Evolutionary conservation across 2,888 invertebrate species (phyloP), one percentile per base, ranked within the genome.

Genomic region (Halocaridina rubra): DNA sequence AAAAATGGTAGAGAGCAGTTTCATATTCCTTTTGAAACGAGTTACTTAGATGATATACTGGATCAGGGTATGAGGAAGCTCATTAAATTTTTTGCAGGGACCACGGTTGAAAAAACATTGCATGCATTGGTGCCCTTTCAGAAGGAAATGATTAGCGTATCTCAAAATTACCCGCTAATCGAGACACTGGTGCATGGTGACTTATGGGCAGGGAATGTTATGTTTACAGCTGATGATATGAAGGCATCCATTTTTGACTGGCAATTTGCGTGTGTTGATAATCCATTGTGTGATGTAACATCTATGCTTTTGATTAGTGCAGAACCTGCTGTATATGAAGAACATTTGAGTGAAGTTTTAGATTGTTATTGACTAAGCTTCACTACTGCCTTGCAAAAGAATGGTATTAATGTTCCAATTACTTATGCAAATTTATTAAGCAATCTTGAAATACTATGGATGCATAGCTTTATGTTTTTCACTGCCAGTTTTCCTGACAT

Each of bases 111-210:
- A 13, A 32, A 71, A 24, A 72, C 33, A 19, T 33, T 87, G 1
- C 69, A 53, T n/a, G 10, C 80, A 19, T 19, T 84, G 13, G 22
- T 78, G 27, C 27, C 74, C 8, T 13, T 29, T 19, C n/a, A 61
- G 22, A 33, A 46, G 13, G 64, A 67, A 3, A 30, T 84, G 33
- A 16, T 80, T 4, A 22, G 29, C 22, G 24, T n/a, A 22, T 46
- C 74, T 19, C 19, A 67, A 8, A 74, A 24, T 7, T 27, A 78
- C 39, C 81, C 84, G 0, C 69, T 87, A 10, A 27, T 87, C 46
- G 67, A 81, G 27, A 85, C 87, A 7, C 24, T 87, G 10, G 78
- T 85, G 27, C 87, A 87, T 72, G 87, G 87, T 0, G 87, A 87
- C 30, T 67, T 87, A 3, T 87, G 87, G 87, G 57, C 79, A 10